These are phyloP conservation scores for Platalea minor DNA, from an alignment of 2,797 vertebrate genomes.

Conservation along the genomic window DNA sequence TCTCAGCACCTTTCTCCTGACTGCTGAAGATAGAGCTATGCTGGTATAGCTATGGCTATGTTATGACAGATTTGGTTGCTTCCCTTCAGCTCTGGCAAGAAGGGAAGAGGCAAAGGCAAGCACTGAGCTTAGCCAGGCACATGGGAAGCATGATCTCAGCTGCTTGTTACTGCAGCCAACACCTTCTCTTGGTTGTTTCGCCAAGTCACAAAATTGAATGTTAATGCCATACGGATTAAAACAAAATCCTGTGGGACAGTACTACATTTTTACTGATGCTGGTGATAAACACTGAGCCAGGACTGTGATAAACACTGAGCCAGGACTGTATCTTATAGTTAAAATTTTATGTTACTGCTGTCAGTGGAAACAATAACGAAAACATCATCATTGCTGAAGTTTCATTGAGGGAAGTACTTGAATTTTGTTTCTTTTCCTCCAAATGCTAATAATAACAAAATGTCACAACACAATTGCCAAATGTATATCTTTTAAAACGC, in stretches of 20 bases:
- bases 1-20: not conserved
- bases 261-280: not conserved
- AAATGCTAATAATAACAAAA: slow-evolving; percentile 11
- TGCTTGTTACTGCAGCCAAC: not conserved
- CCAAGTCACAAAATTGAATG: not conserved
- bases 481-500: not conserved
- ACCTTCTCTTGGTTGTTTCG: not conserved
- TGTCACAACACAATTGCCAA: not conserved
- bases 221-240: not conserved
- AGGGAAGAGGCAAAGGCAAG: not conserved
- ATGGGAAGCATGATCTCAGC: fast-evolving
- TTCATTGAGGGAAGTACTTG: not conserved
- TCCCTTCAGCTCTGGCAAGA: not conserved
- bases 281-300: not conserved
- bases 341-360: not conserved
- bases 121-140: not conserved
- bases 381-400: not conserved
- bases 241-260: not conserved
- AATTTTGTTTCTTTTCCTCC: not conserved
- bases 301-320: not conserved
- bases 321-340: not conserved
- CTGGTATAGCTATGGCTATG: not conserved
- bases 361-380: not conserved
- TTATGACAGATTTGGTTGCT: not conserved
- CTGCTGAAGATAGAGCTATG: not conserved